A percentile compares a stretch with the other conserved stretches of the same genome.
Conservation (phyloP, 1,140 invertebrate genomes). For the Caenorhabditis inopinata region DNA sequence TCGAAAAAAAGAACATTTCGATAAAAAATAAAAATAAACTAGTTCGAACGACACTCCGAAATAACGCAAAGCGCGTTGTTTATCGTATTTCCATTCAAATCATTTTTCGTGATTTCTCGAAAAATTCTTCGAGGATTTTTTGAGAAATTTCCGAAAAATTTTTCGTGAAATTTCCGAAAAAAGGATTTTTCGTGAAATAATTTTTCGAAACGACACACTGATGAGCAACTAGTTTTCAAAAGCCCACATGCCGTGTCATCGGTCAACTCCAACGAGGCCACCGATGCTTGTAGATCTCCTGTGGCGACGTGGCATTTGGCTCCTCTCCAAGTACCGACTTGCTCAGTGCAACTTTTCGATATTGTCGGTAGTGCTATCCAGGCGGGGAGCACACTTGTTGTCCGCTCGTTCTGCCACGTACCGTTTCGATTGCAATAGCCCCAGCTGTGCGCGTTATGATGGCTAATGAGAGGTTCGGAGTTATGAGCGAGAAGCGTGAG, state of each 20-base stretch:
- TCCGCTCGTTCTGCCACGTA: constrained; percentile 24
- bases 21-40: too few species aligned
- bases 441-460: constrained; percentile 34
- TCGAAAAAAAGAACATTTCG: too few species aligned
- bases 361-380: background rate
- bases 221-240: too few species aligned
- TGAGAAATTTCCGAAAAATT: too few species aligned
- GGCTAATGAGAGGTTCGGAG: background rate
- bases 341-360: background rate
- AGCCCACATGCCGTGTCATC: constrained; percentile 14
- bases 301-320: constrained; percentile 27
- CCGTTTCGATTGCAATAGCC: constrained; percentile 18
- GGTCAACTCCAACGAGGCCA: background rate
- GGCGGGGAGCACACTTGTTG: background rate
- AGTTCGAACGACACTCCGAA: too few species aligned
- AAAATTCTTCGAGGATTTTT: too few species aligned
- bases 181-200: background rate
- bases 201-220: too few species aligned
- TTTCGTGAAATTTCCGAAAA: too few species aligned
- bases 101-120: too few species aligned
- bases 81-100: too few species aligned
- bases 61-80: too few species aligned
- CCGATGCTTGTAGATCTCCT: constrained; percentile 36
- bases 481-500: constrained; percentile 1
- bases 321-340: background rate